These are phyloP conservation scores for Cheilosia grossa DNA, from an alignment of 2,888 invertebrate species.

Conservation along the genomic window DNA sequence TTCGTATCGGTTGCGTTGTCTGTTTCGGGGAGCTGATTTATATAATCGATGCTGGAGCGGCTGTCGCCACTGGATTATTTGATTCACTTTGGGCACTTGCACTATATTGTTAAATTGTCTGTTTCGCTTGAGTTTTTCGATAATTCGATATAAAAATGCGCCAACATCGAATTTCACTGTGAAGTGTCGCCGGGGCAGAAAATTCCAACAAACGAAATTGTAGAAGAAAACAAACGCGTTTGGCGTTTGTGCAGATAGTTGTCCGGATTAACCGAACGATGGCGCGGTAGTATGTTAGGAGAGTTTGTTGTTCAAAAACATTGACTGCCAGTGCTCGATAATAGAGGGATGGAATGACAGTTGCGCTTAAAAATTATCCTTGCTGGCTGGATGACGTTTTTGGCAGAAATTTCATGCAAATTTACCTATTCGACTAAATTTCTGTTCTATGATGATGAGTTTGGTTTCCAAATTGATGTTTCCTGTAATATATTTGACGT, in stretches of 20 bases:
- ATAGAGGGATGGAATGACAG: not conserved
- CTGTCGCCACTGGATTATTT: not conserved
- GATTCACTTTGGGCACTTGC: slow-evolving; percentile 7
- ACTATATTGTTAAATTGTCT: not conserved
- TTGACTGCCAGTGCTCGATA: not conserved
- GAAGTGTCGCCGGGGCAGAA: slow-evolving; percentile 72
- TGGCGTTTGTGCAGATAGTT: slow-evolving; percentile 62
- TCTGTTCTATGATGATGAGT: no score
- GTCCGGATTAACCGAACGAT: not conserved
- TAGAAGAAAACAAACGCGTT: slow-evolving; percentile 75
- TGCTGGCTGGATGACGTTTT: no score
- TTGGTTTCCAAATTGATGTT: no score
- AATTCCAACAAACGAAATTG: slow-evolving; percentile 72
- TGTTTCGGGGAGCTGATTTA: slow-evolving; percentile 42
- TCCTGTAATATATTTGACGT: no score
- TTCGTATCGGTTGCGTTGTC: slow-evolving; percentile 41
- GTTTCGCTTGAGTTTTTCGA: not conserved
- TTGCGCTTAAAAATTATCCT: not conserved
- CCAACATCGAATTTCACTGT: slow-evolving; percentile 66
- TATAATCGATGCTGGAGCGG: slow-evolving; percentile 54
- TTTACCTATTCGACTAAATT: no score
- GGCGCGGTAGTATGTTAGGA: not conserved
- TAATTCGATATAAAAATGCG: slow-evolving; percentile 58
- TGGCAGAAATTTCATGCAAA: no score
- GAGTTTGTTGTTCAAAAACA: not conserved